Base-by-base conservation (phyloP, 2,113 vertebrate species). In the Mustela lutreola region DNA sequence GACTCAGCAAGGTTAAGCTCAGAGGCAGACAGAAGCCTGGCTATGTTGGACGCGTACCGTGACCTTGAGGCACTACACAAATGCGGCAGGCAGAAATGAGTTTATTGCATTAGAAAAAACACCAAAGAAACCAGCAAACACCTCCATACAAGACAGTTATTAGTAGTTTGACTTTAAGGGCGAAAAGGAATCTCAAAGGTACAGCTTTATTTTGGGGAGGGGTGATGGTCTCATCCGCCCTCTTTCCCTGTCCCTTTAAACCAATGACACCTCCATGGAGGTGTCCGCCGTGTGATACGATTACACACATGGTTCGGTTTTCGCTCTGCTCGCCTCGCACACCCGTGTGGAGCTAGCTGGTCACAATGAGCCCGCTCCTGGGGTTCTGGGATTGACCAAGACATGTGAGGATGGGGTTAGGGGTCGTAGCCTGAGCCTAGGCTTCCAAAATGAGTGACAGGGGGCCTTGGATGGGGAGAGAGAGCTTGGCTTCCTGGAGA, bases 21-120 rank as follows among this genome's bases (percentile, higher is more conserved):
- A 56, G 75, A 81, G 84, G 80, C 10, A 80, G 45, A 48, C 39
- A 45, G 65, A 18, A 70, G 65, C 45, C 78, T 16, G 4, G 65
- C 78, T 15, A 7, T 18, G 11, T 5, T 21, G 75, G 36, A 45
- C 2, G 12, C 7, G 24, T 9, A 33, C 53, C 12, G 22, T 65
- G 80, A 42, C 42, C 39, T 5, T 86, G 39, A 81, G 81, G 75
- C 45, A 71, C 9, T 12, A 94, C 45, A 31, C 50, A 76, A 33
- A 71, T 26, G 63, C 58, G 78, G 97, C 97, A 97, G 96, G 85
- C 97, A 91, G 89, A 98, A 83, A 97, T 98, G n/a, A 97, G 97
- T 99, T 99, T 98, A 99, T 98, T 99, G 98, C 92, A 97, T 99
- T 98, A 99, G 97, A 98, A 96, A 97, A 98, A 98, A 98, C 87